Base-by-base conservation (phyloP, 2,113 vertebrate genomes). In the Leuciscus idus region DNA sequence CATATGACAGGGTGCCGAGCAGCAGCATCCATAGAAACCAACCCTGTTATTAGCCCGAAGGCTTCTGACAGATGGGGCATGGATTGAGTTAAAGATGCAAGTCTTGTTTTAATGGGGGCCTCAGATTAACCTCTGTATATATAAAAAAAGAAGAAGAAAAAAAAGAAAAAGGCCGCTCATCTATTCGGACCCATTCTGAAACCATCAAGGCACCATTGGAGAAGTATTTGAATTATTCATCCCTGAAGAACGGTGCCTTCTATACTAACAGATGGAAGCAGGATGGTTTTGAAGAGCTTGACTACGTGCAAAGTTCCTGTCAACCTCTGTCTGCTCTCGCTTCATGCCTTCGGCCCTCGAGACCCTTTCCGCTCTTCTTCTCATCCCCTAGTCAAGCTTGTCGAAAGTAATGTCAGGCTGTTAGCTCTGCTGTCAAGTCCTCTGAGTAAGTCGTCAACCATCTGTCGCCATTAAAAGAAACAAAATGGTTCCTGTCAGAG, bases 391-490 rank as follows among this genome's bases (percentile, higher is more conserved):
- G 66, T 88, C 85, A 84, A 15, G 48, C 74, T 80, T 87, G 86
- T 76, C 89, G 87, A 88, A 76, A 82, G 87, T 86, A 89, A 90
- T 76, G 66, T 36, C 86, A 81, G 88, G 75, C 85, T n/a, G 89
- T 89, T 91, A 79, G 85, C 88, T 87, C 72, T 85, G 84, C 43
- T n/a, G 59, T 86, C 80, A n/a, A 86, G 68, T 87, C 80, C 83
- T 59, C 28, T 23, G 85, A 91, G 87, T 76, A 81, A 92, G 89
- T 87, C 77, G 88, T 93, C 92, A 91, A 89, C 88, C 83, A 88
- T 86, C 87, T 87, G 90, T 88, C 79, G 80, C 2, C 15, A n/a
- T 23, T 73, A 81, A 90, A 85, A 64, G 87, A 28, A 85, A 87
- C 88, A 88, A 81, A 89, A 89, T 55, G 84, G 46, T 85, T 90